Conservation (phyloP, 2,797 vertebrate genomes). For the Propithecus perrieri region DNA sequence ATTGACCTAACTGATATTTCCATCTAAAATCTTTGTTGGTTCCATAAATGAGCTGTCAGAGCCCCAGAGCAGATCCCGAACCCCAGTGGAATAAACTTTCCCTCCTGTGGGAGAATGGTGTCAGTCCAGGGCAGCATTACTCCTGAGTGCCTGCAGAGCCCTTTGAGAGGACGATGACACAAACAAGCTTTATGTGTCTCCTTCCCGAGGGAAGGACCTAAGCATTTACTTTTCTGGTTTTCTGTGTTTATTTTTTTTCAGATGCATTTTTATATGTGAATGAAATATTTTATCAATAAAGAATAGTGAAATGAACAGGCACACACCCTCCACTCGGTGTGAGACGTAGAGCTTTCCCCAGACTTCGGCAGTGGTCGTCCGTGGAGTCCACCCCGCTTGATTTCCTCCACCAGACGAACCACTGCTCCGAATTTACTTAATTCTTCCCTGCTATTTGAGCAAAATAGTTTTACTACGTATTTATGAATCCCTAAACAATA, state of each 20-base stretch:
- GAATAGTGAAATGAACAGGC: neutral
- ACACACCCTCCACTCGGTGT: neutral
- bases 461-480: neutral
- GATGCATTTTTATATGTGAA: neutral
- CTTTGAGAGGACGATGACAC: neutral
- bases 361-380: accelerated
- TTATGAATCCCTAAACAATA: neutral
- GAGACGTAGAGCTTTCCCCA: too few species aligned
- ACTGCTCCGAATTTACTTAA: neutral
- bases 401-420: neutral
- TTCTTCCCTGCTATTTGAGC: neutral
- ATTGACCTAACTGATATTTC: neutral
- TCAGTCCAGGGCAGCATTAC: accelerated
- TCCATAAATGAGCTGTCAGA: neutral
- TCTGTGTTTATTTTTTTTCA: neutral
- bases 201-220: neutral
- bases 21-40: neutral
- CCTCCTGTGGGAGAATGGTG: accelerated
- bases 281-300: neutral
- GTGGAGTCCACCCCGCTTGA: accelerated
- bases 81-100: neutral
- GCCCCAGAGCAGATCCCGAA: neutral
- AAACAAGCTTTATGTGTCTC: neutral
- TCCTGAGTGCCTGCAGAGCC: accelerated
- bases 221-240: neutral